Evolutionary conservation across 2,113 vertebrate species (phyloP).

Genomic region (Athene noctua): DNA sequence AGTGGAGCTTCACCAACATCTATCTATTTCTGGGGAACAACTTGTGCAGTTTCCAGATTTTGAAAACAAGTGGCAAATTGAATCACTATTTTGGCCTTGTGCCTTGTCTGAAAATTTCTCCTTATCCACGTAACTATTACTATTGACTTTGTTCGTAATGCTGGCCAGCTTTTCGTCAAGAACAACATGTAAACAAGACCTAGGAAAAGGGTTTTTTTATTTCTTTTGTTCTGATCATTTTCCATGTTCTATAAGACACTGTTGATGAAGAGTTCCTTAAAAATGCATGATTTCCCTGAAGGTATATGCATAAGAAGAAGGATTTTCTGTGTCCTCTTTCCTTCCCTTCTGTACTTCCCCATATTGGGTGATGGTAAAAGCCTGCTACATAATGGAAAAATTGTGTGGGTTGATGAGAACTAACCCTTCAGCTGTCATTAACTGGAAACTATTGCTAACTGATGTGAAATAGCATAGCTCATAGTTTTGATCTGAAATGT

Average conservation of each 20-base stretch:
- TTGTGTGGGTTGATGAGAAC: neutral
- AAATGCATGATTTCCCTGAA: neutral
- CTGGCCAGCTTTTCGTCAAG: neutral
- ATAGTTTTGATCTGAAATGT: neutral
- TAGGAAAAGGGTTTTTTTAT: neutral
- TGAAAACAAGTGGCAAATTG: neutral
- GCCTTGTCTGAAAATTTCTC: neutral
- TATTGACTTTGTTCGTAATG: neutral
- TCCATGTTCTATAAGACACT: neutral
- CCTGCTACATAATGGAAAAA: neutral
- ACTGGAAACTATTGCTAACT: neutral
- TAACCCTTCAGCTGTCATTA: neutral
- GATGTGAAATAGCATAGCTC: neutral
- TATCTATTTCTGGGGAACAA: neutral
- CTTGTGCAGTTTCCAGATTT: neutral
- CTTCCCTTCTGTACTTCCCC: neutral
- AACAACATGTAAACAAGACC: neutral
- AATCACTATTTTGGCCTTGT: neutral
- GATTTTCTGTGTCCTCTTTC: neutral
- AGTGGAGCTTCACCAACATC: neutral
- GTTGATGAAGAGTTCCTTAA: neutral
- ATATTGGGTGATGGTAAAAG: neutral
- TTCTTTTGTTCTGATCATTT: neutral
- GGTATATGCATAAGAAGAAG: neutral
- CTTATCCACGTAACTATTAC: neutral